phyloP scores from a whole-genome alignment of 2,797 vertebrate species.

The Danio choprae region DNA sequence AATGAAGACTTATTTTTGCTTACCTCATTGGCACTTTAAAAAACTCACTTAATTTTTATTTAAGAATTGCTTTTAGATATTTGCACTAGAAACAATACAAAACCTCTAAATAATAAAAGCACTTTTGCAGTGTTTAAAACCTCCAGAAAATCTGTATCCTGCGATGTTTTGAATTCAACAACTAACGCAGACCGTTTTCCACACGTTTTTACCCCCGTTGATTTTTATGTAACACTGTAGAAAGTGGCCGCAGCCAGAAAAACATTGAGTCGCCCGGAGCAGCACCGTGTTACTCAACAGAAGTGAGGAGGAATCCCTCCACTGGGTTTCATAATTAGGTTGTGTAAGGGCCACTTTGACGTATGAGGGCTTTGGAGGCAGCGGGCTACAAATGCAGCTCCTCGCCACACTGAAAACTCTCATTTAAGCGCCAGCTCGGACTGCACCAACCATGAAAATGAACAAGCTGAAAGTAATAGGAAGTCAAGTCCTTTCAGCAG shows the following conservation, averaged over 20 bases:
- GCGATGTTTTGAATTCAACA: not conserved
- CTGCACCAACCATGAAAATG: constrained; percentile 19
- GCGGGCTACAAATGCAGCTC: constrained; percentile 16
- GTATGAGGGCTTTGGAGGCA: constrained; percentile 4
- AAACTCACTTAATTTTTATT: no score
- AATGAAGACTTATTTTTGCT: no score
- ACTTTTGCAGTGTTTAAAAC: no score
- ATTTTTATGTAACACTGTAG: not conserved
- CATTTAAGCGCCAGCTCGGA: not conserved
- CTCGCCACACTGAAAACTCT: not conserved
- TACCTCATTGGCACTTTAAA: no score
- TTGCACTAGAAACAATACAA: no score
- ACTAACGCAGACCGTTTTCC: no score
- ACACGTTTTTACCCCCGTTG: not conserved
- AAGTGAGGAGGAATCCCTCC: not conserved
- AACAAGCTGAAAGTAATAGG: not conserved
- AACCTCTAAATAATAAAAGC: no score
- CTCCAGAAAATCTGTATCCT: not conserved
- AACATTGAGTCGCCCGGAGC: not conserved
- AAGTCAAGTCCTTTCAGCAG: constrained; percentile 50
- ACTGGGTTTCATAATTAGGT: constrained; percentile 38
- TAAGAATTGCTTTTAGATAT: no score
- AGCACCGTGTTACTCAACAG: constrained; percentile 26
- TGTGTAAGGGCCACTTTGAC: constrained; percentile 45
- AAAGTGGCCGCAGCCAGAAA: not conserved